Conservation (phyloP, 2,113 vertebrate species). For the Oriolus oriolus region DNA sequence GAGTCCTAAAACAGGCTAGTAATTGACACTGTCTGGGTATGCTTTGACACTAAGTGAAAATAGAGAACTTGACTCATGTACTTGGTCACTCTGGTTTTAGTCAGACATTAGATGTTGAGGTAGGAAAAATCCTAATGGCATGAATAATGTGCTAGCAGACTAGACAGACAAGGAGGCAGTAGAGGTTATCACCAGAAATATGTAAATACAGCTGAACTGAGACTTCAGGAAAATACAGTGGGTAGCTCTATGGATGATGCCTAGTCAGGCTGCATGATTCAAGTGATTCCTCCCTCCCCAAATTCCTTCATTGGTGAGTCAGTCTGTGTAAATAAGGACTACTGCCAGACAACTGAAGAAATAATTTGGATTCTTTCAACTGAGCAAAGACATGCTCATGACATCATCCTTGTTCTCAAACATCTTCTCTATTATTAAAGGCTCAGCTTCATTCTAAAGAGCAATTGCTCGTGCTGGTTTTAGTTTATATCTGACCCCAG, state of each 20-base stretch:
- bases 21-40: not conserved
- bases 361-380: not conserved
- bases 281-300: not conserved
- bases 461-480: not conserved
- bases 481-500: not conserved
- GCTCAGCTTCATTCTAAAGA: not conserved
- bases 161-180: constrained; percentile 31
- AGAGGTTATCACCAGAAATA: constrained; percentile 12
- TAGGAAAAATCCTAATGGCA: not conserved
- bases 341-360: constrained; percentile 15
- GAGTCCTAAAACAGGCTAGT: not conserved
- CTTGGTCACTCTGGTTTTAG: not conserved
- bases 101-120: not conserved
- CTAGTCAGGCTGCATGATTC: not conserved
- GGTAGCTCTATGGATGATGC: not conserved
- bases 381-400: not conserved
- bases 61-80: constrained; percentile 7
- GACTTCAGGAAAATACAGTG: not conserved
- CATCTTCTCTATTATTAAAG: not conserved
- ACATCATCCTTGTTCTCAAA: constrained; percentile 1
- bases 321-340: constrained; percentile 18
- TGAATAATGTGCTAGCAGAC: constrained; percentile 19
- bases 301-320: constrained; percentile 14
- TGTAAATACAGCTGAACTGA: not conserved
- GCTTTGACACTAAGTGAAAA: not conserved